Evolutionary conservation across 2,888 invertebrate species (phyloP).

Genomic region (Phymatocera aterrima): DNA sequence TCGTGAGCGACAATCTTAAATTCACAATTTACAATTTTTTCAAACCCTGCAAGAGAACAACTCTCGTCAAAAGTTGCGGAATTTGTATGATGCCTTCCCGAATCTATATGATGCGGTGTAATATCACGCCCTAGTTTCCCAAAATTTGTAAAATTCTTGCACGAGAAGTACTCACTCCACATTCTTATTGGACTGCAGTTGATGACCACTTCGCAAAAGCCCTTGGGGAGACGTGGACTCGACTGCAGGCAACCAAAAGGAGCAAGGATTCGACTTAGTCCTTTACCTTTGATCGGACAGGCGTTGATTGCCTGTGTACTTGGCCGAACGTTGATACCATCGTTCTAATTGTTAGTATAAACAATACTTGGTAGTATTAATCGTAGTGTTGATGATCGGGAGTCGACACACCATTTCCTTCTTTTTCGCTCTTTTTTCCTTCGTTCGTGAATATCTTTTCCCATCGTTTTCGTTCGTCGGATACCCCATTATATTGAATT

Average conservation of each 20-base stretch:
- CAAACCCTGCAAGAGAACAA: not conserved
- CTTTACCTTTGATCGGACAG: slow-evolving; percentile 10
- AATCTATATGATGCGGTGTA: too few relatives aligned
- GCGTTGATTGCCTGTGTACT: not conserved
- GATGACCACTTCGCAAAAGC: slow-evolving; percentile 73
- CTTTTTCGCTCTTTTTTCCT: not conserved
- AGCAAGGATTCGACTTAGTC: slow-evolving; percentile 70
- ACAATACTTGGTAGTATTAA: too few relatives aligned
- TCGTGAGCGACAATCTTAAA: too few relatives aligned
- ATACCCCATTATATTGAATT: not conserved
- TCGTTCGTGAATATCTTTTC: not conserved
- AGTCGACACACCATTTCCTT: not conserved
- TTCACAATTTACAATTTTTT: too few relatives aligned
- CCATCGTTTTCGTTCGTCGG: too few relatives aligned
- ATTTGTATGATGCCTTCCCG: too few relatives aligned
- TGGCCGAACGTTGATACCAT: slow-evolving; percentile 28
- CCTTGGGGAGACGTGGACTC: slow-evolving; percentile 73
- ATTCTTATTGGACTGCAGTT: slow-evolving; percentile 58
- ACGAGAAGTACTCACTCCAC: slow-evolving; percentile 8
- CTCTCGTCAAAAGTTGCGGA: too few relatives aligned
- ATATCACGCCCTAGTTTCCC: too few relatives aligned
- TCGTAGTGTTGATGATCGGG: not conserved
- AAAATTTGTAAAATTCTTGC: not conserved
- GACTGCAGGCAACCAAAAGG: slow-evolving; percentile 69
- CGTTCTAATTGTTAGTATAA: slow-evolving; percentile 39